Evolutionary conservation across 2,113 vertebrate genomes (phyloP).

Genomic region (Strix aluco): DNA sequence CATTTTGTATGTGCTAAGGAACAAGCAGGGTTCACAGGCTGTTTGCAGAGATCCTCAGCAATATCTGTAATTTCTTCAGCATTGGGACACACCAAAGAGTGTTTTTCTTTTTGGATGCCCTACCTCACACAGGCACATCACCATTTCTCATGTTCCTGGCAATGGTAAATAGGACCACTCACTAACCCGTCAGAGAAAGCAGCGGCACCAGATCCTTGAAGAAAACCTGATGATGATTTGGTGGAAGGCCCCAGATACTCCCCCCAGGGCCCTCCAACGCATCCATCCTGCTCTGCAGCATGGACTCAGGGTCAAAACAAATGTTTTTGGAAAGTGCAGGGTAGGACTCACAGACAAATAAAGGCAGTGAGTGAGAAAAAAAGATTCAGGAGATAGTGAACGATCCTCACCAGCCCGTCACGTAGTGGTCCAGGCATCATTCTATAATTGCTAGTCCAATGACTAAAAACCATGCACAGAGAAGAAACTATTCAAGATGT

Average conservation of each 20-base stretch:
- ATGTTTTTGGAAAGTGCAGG: neutral
- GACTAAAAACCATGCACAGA: neutral
- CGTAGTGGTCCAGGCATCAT: fast-evolving
- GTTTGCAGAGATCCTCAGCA: neutral
- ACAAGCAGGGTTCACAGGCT: neutral
- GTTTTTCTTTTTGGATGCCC: neutral
- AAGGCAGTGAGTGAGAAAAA: neutral
- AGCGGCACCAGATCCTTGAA: neutral
- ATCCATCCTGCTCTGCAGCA: neutral
- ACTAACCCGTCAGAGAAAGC: neutral
- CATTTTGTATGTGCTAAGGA: neutral
- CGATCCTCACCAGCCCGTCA: neutral
- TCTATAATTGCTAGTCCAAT: neutral
- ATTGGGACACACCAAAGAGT: neutral
- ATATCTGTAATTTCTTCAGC: neutral
- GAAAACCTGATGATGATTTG: neutral
- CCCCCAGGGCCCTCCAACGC: neutral
- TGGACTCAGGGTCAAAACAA: neutral
- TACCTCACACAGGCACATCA: neutral
- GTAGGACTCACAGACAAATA: neutral
- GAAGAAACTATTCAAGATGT: neutral
- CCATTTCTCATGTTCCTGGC: neutral
- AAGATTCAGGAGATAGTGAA: neutral
- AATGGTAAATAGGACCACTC: neutral
- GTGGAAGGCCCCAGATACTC: neutral